phyloP scores from a whole-genome alignment of 2,113 vertebrate genomes.

The Osmerus mordax region DNA sequence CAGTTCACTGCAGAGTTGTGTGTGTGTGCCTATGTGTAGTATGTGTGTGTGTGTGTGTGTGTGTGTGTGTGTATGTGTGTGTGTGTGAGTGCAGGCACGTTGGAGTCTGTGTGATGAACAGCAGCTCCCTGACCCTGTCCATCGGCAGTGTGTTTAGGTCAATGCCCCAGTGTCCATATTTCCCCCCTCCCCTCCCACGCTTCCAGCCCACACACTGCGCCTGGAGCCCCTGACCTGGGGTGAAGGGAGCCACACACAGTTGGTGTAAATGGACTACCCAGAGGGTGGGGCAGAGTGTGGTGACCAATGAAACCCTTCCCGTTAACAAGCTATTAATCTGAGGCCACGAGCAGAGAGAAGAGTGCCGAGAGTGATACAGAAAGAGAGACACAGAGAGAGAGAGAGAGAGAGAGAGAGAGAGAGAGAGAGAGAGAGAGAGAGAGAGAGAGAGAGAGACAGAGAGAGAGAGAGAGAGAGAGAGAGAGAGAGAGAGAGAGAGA shows the following conservation, averaged over 20 bases:
- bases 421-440: neutral
- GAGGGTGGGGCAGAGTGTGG: neutral
- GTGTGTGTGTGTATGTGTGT: neutral
- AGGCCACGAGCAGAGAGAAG: constrained; percentile 5
- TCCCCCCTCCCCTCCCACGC: constrained; percentile 1
- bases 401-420: neutral
- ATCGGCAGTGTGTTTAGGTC: neutral
- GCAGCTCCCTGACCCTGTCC: constrained; percentile 3
- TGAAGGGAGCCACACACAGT: neutral
- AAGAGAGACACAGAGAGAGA: neutral
- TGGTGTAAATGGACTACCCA: constrained; percentile 2
- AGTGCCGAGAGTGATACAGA: neutral
- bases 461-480: neutral
- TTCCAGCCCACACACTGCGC: neutral
- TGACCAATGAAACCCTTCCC: constrained; percentile 19
- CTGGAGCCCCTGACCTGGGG: neutral
- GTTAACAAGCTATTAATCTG: constrained; percentile 25
- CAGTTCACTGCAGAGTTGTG: neutral
- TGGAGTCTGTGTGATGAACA: neutral
- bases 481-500: constrained; percentile 11
- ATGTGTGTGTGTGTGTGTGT: neutral
- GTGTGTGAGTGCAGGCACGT: neutral
- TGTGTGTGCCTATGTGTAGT: neutral
- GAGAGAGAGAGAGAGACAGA: neutral
- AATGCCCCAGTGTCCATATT: constrained; percentile 1